A percentile compares a stretch with the other conserved stretches of the same genome.
Conservation (phyloP, 2,797 vertebrate genomes). For the Perodicticus potto region DNA sequence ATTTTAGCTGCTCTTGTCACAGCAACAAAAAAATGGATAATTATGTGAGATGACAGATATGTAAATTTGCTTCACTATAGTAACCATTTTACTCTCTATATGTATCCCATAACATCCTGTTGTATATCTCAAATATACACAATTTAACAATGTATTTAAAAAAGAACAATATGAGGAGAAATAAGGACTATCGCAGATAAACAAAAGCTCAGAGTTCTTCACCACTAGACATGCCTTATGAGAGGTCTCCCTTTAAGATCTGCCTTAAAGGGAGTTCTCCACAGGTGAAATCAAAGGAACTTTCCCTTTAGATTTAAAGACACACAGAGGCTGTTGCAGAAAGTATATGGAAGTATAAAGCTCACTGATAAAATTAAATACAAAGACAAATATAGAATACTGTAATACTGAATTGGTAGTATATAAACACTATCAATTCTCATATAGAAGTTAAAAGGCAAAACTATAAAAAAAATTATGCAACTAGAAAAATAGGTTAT, state of each 20-base stretch:
- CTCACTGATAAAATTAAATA: background rate
- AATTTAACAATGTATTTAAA: background rate
- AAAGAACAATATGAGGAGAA: background rate
- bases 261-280: background rate
- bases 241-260: background rate
- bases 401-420: background rate
- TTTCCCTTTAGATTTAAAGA: no score
- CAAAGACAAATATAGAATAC: background rate
- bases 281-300: background rate
- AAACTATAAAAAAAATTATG: background rate
- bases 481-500: background rate
- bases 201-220: background rate
- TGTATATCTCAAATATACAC: background rate
- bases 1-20: background rate
- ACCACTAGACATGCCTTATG: background rate
- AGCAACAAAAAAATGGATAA: background rate
- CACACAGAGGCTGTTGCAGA: no score
- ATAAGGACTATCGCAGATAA: background rate
- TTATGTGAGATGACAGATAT: background rate
- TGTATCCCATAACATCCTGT: background rate
- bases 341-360: background rate
- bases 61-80: background rate
- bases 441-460: background rate
- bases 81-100: background rate
- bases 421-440: background rate